phyloP scores from a whole-genome alignment of 2,888 invertebrate genomes.

The Thalpophila matura region DNA sequence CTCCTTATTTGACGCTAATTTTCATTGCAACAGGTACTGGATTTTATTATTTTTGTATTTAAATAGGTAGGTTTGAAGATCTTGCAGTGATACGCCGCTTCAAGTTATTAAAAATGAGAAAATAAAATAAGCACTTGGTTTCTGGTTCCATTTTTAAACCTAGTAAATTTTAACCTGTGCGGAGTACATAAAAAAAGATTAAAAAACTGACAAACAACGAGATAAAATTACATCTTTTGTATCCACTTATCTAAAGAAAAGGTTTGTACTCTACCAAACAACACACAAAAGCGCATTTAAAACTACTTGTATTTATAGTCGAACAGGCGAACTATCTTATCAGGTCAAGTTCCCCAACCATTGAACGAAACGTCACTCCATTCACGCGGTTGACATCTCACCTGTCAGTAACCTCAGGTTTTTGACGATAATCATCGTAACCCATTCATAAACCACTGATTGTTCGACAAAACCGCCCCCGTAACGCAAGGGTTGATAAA shows the following conservation, averaged over 20 bases:
- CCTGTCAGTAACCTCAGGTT: slow-evolving; percentile 88
- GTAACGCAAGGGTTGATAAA: slow-evolving; percentile 89
- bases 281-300: slow-evolving; percentile 68
- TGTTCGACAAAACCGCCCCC: slow-evolving; percentile 84
- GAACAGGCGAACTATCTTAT: slow-evolving; percentile 75
- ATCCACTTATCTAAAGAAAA: slow-evolving; percentile 30
- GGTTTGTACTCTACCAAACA: slow-evolving; percentile 61
- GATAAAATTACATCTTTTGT: slow-evolving; percentile 57
- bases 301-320: slow-evolving; percentile 69
- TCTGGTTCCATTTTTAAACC: background rate
- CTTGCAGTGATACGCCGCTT: too few relatives aligned
- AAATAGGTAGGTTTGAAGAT: too few relatives aligned
- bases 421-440: slow-evolving; percentile 84
- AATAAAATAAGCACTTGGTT: too few relatives aligned
- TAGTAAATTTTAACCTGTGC: slow-evolving; percentile 10
- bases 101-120: too few relatives aligned
- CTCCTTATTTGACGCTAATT: slow-evolving; percentile 34
- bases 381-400: slow-evolving; percentile 87
- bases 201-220: slow-evolving; percentile 26
- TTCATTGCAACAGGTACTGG: background rate
- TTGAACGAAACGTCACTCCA: slow-evolving; percentile 72
- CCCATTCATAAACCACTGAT: slow-evolving; percentile 84
- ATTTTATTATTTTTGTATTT: background rate
- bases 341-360: slow-evolving; percentile 80
- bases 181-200: slow-evolving; percentile 10